A percentile compares a stretch with the other conserved stretches of the same genome.
Evolutionary conservation across 2,113 vertebrate species (phyloP).

Genomic region (Centropristis striata): DNA sequence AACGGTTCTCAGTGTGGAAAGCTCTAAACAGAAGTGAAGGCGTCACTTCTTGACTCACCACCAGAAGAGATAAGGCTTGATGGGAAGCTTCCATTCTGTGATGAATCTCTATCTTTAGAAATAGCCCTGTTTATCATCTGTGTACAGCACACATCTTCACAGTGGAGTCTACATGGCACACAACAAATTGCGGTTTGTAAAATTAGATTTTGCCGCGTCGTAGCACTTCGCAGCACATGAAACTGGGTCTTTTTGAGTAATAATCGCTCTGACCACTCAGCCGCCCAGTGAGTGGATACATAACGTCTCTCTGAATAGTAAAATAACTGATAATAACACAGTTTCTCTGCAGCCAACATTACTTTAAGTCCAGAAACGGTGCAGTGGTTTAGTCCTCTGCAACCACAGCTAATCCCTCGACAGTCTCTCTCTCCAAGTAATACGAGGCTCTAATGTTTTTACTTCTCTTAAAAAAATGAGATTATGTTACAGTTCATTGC

Average conservation of each 20-base stretch:
- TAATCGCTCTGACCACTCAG: constrained; percentile 23
- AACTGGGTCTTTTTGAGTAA: background rate
- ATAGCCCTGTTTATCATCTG: background rate
- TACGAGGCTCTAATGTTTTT: constrained; percentile 42
- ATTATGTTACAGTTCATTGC: constrained; percentile 47
- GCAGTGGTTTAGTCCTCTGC: constrained; percentile 50
- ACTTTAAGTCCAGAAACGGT: constrained; percentile 40
- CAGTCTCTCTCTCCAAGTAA: constrained; percentile 37
- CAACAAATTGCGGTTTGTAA: too few species aligned
- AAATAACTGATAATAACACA: constrained; percentile 52
- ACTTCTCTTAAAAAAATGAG: constrained; percentile 38
- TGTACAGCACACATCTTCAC: background rate
- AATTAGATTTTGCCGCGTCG: background rate
- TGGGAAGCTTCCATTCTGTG: background rate
- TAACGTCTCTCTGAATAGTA: constrained; percentile 4
- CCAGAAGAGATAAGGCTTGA: background rate
- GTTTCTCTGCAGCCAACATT: constrained; percentile 24
- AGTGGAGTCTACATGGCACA: background rate
- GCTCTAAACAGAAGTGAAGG: background rate
- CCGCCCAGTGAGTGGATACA: constrained; percentile 16
- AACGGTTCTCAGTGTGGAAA: background rate
- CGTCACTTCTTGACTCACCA: background rate
- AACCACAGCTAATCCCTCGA: constrained; percentile 42
- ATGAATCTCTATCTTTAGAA: background rate
- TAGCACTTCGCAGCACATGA: too few species aligned